Base-by-base conservation (phyloP, 2,113 vertebrate genomes). In the Dicrurus megarhynchus region DNA sequence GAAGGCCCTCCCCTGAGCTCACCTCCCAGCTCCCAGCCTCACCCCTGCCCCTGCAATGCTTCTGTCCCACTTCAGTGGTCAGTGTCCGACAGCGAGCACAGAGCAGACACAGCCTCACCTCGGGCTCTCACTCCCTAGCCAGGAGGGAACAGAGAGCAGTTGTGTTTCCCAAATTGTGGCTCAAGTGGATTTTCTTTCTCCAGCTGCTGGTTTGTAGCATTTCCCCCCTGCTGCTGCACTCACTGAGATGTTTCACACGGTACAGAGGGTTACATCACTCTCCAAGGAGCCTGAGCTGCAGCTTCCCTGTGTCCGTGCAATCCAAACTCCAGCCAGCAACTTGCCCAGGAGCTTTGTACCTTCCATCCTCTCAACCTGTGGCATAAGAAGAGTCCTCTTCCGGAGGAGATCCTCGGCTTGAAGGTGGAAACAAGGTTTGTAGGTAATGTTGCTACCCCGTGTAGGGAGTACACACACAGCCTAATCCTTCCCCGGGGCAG, bases 81-180 rank as follows among this genome's bases (percentile, higher is more conserved):
- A 50, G 23, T 6, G 4, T 15, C 59, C 3, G 3, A 4, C 2
- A 32, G 55, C 0, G 3, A 21, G 46, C 79, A 5, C 41, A 20
- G 27, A 44, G 53, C 53, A 32, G 53, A 13, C 52, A 20, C 44
- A 32, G 35, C 42, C 57, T 28, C 46, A 20, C 9, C 39, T 5
- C 13, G 56, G 37, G 60, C 53, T 39, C 52, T 35, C 52, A 8
- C 8, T 27, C 32, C 27, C 47, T 7, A 28, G 23, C 44, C 56
- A 56, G 57, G 26, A 41, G 9, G 18, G 22, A 61, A 18, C 5
- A 30, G 57, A 59, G 4, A 59, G 30, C 35, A 28, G 20, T 6
- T 1, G 10, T 37, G 41, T 24, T 21, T n/a, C 20, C 18, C 46
- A 68, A 3, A 9, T 24, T 33, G 32, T 13, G 10, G 19, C 50